A percentile compares a stretch with the other conserved stretches of the same genome.
These are phyloP conservation scores for Ophioninae sp. DNA, from an alignment of 2,888 invertebrate species.

Conservation along the genomic window DNA sequence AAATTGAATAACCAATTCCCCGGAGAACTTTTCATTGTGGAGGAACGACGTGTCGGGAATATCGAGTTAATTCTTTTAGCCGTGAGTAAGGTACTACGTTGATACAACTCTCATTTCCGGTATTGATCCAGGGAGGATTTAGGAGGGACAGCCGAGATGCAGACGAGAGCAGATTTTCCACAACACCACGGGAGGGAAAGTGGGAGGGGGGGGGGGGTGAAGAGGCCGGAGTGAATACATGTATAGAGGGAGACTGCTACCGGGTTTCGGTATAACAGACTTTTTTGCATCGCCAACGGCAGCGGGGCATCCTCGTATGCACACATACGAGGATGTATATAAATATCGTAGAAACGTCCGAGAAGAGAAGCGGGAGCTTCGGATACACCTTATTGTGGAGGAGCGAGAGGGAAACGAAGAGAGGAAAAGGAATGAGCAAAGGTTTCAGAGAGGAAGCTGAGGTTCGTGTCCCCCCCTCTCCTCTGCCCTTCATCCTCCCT, in stretches of 20 bases:
- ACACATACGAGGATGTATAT: background rate
- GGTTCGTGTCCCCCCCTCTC: conserved; percentile 41
- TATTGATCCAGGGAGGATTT: conserved; percentile 37
- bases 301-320: background rate
- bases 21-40: background rate
- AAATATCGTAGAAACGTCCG: conserved; percentile 37
- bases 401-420: conserved; percentile 4
- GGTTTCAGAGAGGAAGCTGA: conserved; percentile 48
- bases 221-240: too few relatives aligned
- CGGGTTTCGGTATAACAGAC: conserved; percentile 35
- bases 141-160: conserved; percentile 18
- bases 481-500: conserved; percentile 54
- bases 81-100: conserved; percentile 20
- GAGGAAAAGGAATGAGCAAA: conserved; percentile 41
- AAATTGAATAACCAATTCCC: background rate
- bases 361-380: conserved; percentile 41
- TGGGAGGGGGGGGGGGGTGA: too few relatives aligned
- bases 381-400: conserved; percentile 23
- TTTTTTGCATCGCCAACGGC: conserved; percentile 38
- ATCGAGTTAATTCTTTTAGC: background rate
- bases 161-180: conserved; percentile 46
- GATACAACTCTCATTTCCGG: conserved; percentile 44
- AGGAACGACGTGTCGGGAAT: background rate
- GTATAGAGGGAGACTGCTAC: conserved; percentile 4
- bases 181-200: conserved; percentile 4